phyloP scores from a whole-genome alignment of 2,113 vertebrate genomes.

The Myotis lucifugus region DNA sequence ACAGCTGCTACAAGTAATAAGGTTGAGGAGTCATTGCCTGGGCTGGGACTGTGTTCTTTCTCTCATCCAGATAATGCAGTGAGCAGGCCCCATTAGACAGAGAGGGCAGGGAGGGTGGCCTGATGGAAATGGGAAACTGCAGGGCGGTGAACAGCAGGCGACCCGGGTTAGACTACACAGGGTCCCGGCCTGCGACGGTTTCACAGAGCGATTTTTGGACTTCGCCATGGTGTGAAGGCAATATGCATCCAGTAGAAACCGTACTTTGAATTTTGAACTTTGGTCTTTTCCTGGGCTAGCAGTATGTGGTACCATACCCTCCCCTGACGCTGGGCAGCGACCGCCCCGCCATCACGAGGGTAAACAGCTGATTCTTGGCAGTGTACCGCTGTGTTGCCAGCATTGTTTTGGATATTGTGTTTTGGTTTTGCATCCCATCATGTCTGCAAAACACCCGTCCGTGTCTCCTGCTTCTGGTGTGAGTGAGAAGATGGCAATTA shows the following conservation, averaged over 20 bases:
- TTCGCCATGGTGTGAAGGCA: neutral
- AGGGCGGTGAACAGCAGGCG: neutral
- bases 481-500: neutral
- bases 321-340: neutral
- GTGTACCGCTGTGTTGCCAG: neutral
- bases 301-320: neutral
- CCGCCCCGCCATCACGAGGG: accelerated
- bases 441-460: neutral
- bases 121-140: neutral
- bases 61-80: neutral
- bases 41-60: neutral
- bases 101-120: neutral
- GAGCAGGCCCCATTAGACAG: neutral
- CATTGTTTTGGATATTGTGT: no score
- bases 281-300: neutral
- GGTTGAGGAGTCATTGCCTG: neutral
- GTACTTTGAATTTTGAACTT: neutral
- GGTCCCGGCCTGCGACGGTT: no score
- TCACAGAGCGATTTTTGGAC: neutral
- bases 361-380: neutral
- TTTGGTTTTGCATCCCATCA: neutral
- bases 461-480: neutral
- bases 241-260: neutral
- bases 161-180: neutral
- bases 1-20: neutral